Base-by-base conservation (phyloP, 1,140 invertebrate species). In the Neodiprion fabricii region DNA sequence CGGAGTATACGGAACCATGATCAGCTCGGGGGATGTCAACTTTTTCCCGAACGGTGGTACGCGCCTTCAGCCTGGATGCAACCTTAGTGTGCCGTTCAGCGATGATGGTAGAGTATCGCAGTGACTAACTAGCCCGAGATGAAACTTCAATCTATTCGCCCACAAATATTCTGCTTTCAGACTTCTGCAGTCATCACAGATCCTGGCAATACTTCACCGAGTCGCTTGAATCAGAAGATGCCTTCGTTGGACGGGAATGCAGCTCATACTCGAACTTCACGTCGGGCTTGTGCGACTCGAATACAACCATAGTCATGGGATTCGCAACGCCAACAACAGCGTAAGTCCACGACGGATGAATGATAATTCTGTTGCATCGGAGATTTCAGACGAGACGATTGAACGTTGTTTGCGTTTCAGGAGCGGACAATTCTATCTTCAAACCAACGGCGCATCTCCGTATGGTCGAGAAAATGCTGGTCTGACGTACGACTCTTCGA, bases 21-120 rank as follows among this genome's bases (percentile, higher is more conserved):
- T 85, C 76, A 84, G 90, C 0, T 79, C 88, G 0, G 93, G 92
- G 0, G 90, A 91, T 53, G 87, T 91, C 0, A 93, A 94, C 80
- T 94, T 94, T 84, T 94, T 91, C 85, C 89, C 91, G 1, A 95
- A 95, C 77, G 90, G 90, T 0, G 93, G 92, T 0, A 80, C 79
- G 14, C 83, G 86, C 48, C 85, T 89, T 7, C 94, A 95, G 80
- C 93, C 93, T 0, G 93, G 93, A 1, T 95, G 94, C 81, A 88
- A 40, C 28, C 28, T 40, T 5, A 40, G 28, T 40, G 2, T 40
- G 28, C 28, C 28, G 28, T 5, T 40, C 28, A 40, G 28, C 28
- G 28, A 40, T 40, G 28, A 40, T 40, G 28, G 28, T 40, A 40
- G 28, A 40, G 1, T 40, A 40, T 40, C 28, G 5, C 28, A 5